Base-by-base conservation (phyloP, 2,888 invertebrate genomes). In the Dascillus cervinus region DNA sequence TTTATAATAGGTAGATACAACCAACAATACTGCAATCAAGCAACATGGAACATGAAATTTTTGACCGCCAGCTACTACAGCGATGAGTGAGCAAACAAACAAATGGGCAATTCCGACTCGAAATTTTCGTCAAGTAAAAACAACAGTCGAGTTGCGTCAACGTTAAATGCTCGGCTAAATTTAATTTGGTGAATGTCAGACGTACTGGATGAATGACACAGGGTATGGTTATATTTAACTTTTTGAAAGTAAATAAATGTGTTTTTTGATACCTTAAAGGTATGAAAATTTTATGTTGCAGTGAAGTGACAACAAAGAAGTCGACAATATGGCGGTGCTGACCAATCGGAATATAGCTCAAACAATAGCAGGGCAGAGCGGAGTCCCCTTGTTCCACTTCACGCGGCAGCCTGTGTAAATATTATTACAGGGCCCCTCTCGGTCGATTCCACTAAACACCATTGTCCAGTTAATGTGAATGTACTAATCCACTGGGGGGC, bases 381-480 rank as follows among this genome's bases (percentile, higher is more conserved):
- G 43, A 41, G 39, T 43, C 48, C 44, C 49, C 53, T 53, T 49
- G 47, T 53, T 50, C 56, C 54, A 58, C 57, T 58, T 58, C 58
- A 56, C 54, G 52, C 50, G 45, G 47, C 43, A 49, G 52, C 53
- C 52, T 53, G 46, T 54, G 54, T 58, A 55, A 60, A 58, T 58
- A 60, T 60, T 60, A 53, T 57, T 52, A 38, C 52, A 53, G 50
- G 52, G 53, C 55, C 54, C 53, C 55, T 44, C n/a, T n/a, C 46
- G 41, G 32, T 34, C 41, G 32, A 26, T 39, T 34, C 33, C 35
- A 37, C 29, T 32, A 39, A 45, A 39, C 51, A 42, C 45, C 47
- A 52, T 55, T 56, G 56, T 55, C 56, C 55, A 44, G 51, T 52
- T n/a, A n/a, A n/a, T n/a, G n/a, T n/a, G n/a, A n/a, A n/a, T n/a